Conservation (phyloP, 1,140 invertebrate species). For the Hycleus phaleratus region DNA sequence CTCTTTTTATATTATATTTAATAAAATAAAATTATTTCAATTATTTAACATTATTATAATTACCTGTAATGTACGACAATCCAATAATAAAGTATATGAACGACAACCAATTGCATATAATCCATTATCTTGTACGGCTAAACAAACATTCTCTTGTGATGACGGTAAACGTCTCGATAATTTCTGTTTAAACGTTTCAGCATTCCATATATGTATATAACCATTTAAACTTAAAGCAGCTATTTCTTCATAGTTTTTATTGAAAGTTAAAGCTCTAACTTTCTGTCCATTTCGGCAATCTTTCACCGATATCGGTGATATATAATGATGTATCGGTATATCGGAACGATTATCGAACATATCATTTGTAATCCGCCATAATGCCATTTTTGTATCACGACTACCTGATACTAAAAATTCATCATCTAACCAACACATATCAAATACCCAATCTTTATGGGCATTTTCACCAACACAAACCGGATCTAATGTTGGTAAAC, state of each 20-base stretch:
- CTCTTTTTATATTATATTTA: not conserved
- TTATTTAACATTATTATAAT: not conserved
- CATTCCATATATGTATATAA: constrained; percentile 88
- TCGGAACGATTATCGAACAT: constrained; percentile 41
- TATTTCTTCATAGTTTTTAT: constrained; percentile 77
- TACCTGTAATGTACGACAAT: constrained; percentile 77
- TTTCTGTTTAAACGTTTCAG: constrained; percentile 76
- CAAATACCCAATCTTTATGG: constrained; percentile 90
- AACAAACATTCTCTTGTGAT: constrained; percentile 87
- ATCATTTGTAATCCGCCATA: constrained; percentile 62
- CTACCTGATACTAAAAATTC: constrained; percentile 91
- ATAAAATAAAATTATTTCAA: no score
- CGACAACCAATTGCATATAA: constrained; percentile 89
- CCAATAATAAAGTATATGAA: constrained; percentile 83
- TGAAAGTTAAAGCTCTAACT: constrained; percentile 83
- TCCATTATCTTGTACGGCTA: constrained; percentile 70
- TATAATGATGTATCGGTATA: constrained; percentile 48
- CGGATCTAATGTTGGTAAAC: constrained; percentile 86
- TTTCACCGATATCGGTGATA: constrained; percentile 65
- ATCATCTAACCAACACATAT: constrained; percentile 94
- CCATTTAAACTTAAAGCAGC: constrained; percentile 89
- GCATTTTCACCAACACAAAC: constrained; percentile 88
- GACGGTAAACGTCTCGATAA: constrained; percentile 79
- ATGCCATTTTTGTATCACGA: constrained; percentile 75
- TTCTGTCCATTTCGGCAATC: constrained; percentile 58